Evolutionary conservation across 2,113 vertebrate genomes (phyloP).

Genomic region (Prunella himalayana): DNA sequence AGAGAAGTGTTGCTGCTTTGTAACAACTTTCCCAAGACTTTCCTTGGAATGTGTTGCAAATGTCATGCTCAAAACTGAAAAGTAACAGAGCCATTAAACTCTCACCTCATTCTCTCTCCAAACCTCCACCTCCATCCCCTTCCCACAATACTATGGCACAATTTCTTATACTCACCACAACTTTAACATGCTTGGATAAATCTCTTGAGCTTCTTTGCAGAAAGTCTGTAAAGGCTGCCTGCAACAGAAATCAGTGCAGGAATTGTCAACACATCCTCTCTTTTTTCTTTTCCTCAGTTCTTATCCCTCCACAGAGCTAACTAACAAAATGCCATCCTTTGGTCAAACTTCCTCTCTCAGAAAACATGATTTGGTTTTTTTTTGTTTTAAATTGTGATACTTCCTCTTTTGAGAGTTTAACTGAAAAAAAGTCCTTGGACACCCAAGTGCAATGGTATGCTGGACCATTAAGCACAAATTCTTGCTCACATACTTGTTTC

Average conservation of each 20-base stretch:
- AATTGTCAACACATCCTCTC: not conserved
- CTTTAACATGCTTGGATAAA: constrained; percentile 83
- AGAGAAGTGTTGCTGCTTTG: constrained; percentile 65
- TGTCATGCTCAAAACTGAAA: constrained; percentile 57
- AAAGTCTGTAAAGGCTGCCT: constrained; percentile 85
- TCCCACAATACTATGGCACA: not conserved
- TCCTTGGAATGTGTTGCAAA: constrained; percentile 59
- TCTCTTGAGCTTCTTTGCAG: constrained; percentile 83
- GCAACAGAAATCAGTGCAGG: not conserved
- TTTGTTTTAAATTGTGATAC: not conserved
- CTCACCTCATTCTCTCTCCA: not conserved
- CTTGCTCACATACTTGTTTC: not conserved
- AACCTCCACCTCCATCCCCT: not conserved
- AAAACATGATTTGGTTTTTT: not conserved
- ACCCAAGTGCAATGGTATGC: not conserved
- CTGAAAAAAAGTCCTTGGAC: not conserved
- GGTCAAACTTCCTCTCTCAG: not conserved
- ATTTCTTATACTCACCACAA: constrained; percentile 75
- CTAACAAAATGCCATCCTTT: not conserved
- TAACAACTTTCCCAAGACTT: constrained; percentile 64
- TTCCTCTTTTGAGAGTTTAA: not conserved
- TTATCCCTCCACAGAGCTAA: not conserved
- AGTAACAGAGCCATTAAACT: constrained; percentile 58
- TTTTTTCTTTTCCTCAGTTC: not conserved
- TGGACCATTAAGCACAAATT: not conserved